Conservation (phyloP, 2,113 vertebrate genomes). For the Thinocorus orbignyianus region DNA sequence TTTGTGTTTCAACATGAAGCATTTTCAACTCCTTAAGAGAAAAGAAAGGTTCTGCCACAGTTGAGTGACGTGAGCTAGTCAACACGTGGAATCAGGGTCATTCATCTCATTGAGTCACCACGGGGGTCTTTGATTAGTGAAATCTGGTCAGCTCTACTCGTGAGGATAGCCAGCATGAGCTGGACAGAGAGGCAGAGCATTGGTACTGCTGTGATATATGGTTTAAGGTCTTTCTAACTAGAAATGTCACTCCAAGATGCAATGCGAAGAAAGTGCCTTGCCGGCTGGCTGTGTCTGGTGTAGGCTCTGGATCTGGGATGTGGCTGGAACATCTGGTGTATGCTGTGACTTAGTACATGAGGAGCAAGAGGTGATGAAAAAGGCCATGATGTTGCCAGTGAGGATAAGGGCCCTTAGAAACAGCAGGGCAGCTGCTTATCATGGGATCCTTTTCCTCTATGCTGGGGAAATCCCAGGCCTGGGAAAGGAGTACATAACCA, state of each 20-base stretch:
- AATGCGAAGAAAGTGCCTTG: neutral
- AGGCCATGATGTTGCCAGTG: neutral
- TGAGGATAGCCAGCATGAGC: neutral
- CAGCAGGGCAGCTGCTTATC: neutral
- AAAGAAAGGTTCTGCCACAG: neutral
- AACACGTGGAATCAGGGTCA: neutral
- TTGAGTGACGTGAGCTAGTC: neutral
- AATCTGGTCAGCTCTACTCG: neutral
- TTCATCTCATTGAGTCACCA: neutral
- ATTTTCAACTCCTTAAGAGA: neutral
- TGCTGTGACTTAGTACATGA: neutral
- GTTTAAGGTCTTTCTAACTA: neutral
- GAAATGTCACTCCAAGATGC: neutral
- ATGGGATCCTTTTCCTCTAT: neutral
- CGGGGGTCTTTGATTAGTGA: neutral
- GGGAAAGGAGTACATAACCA: neutral
- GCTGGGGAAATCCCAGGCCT: neutral
- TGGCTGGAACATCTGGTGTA: neutral
- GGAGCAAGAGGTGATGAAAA: neutral
- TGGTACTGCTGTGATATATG: neutral
- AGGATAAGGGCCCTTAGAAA: neutral
- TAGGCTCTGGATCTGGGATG: neutral
- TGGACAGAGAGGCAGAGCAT: neutral
- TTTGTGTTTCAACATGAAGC: neutral
- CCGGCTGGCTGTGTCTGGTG: neutral